These are phyloP conservation scores for Amazona vittata DNA, from an alignment of 2,113 vertebrate genomes.

Conservation along the genomic window DNA sequence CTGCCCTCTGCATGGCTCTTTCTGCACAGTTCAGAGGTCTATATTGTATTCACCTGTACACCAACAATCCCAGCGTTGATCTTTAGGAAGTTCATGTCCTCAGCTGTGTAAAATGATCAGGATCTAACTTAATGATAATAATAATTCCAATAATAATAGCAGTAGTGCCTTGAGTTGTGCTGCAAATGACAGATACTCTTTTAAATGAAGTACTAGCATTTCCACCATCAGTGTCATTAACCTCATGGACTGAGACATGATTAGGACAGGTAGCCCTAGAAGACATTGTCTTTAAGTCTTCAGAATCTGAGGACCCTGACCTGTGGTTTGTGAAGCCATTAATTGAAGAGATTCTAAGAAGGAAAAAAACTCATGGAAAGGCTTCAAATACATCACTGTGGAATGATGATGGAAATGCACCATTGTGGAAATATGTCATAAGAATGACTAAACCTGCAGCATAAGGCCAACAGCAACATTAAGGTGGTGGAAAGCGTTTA, in stretches of 20 bases:
- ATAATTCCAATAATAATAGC: background rate
- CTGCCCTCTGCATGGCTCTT: background rate
- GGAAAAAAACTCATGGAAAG: background rate
- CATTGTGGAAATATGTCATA: constrained; percentile 59
- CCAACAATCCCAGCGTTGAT: fast-evolving
- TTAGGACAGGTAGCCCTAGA: background rate
- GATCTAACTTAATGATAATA: background rate
- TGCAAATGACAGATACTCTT: background rate
- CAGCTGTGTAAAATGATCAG: background rate
- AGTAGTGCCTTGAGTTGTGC: background rate
- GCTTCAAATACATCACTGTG: constrained; percentile 30
- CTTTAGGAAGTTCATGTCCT: background rate
- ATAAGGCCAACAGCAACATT: constrained; percentile 52
- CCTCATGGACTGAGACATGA: background rate
- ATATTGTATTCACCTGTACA: background rate
- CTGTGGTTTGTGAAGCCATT: background rate
- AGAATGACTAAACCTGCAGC: constrained; percentile 57
- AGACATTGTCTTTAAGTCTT: background rate
- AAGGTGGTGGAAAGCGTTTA: constrained; percentile 58
- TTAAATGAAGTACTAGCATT: background rate
- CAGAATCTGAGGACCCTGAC: background rate
- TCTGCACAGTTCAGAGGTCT: background rate
- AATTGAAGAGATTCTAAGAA: background rate
- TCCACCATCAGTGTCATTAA: background rate
- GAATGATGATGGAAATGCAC: constrained; percentile 52